These are phyloP conservation scores for Sycophila sp. DNA, from an alignment of 1,140 invertebrate species.

Conservation along the genomic window DNA sequence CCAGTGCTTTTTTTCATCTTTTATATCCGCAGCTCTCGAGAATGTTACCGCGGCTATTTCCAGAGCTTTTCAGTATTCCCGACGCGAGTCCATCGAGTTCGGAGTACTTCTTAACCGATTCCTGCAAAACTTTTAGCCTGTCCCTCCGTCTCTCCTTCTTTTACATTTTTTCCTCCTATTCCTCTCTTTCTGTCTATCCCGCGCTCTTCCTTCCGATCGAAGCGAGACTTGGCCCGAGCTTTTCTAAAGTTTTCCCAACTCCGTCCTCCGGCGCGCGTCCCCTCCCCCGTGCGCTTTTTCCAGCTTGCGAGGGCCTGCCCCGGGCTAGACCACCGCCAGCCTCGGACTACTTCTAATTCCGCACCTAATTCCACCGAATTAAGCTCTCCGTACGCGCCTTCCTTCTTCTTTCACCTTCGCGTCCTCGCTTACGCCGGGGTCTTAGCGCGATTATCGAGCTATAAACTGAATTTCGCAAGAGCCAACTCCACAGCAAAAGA, in stretches of 20 bases:
- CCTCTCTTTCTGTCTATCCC: neutral
- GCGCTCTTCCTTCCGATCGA: conserved; percentile 9
- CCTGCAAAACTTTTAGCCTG: conserved; percentile 25
- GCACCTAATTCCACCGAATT: conserved; percentile 29
- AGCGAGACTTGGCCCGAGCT: conserved; percentile 29
- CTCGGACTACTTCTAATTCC: conserved; percentile 26
- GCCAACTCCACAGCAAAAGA: neutral
- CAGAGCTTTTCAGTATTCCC: conserved; percentile 37
- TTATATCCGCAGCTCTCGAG: neutral
- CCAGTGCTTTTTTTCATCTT: neutral
- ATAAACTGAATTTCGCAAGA: conserved; percentile 11
- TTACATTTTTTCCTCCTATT: neutral
- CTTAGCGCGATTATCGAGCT: conserved; percentile 3
- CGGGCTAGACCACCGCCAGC: neutral
- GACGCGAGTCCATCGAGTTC: conserved; percentile 32
- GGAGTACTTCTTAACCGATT: conserved; percentile 40
- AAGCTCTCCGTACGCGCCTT: neutral
- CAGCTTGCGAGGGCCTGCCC: neutral
- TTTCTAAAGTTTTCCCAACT: conserved; percentile 33
- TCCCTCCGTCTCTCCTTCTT: neutral
- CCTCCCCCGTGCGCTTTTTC: neutral
- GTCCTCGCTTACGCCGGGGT: too few relatives aligned
- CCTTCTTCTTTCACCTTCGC: neutral
- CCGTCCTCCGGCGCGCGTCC: neutral
- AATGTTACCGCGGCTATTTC: conserved; percentile 17